Evolutionary conservation across 1,140 invertebrate species (phyloP).

Genomic region (Dendrolimus kikuchii): DNA sequence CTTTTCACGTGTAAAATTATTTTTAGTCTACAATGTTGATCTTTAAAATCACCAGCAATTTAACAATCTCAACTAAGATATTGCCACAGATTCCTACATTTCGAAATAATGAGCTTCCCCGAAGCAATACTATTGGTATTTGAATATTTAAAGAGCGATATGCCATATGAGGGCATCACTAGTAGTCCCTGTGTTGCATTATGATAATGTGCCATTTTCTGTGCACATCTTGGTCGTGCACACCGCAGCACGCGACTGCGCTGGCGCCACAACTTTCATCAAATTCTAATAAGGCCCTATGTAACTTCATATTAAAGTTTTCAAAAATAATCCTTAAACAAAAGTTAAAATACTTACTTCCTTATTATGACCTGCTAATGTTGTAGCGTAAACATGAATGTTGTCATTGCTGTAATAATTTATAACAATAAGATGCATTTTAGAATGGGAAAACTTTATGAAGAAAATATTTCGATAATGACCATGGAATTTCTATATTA

Average conservation of each 20-base stretch:
- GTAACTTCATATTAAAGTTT: conserved; percentile 3
- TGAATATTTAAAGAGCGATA: conserved; percentile 31
- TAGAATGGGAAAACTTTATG: conserved; percentile 15
- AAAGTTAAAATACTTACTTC: neutral
- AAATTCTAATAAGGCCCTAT: conserved; percentile 1
- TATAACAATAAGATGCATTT: conserved; percentile 17
- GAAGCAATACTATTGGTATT: conserved; percentile 20
- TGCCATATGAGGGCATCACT: conserved; percentile 42
- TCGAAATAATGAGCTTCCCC: conserved; percentile 15
- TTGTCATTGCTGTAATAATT: no score
- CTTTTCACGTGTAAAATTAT: no score
- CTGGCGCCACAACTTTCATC: conserved; percentile 26
- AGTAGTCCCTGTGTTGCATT: conserved; percentile 52
- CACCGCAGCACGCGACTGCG: conserved; percentile 33
- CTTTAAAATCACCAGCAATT: no score
- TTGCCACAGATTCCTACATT: conserved; percentile 6
- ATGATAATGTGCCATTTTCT: conserved; percentile 62
- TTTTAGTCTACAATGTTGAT: no score
- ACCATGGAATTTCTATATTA: conserved; percentile 24
- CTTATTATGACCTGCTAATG: no score
- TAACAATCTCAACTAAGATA: no score
- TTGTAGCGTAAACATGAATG: no score
- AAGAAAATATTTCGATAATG: conserved; percentile 27
- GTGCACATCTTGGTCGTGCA: conserved; percentile 37
- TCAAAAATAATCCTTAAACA: conserved; percentile 5